Evolutionary conservation across 1,140 invertebrate genomes (phyloP).

Genomic region (Papilio polyxenes): DNA sequence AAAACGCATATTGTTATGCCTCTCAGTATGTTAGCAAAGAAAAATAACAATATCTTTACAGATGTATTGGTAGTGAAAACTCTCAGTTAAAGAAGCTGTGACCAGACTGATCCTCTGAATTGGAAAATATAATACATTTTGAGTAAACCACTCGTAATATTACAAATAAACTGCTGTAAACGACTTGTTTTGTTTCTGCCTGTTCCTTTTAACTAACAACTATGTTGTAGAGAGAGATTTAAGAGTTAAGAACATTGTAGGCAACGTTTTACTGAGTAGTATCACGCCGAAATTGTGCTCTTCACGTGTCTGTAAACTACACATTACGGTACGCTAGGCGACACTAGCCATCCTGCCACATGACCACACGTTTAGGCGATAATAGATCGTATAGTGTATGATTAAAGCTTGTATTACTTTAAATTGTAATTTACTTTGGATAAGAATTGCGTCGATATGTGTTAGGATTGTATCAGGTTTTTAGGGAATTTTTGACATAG

Average conservation of each 20-base stretch:
- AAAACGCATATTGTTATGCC: no score
- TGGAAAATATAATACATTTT: no score
- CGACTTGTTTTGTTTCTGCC: no score
- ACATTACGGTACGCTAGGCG: constrained; percentile 31
- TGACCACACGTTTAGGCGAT: neutral
- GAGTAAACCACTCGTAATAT: no score
- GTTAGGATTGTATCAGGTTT: constrained; percentile 19
- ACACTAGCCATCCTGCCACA: neutral
- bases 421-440: neutral
- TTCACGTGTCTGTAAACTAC: constrained; percentile 21
- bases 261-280: constrained; percentile 42
- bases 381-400: neutral
- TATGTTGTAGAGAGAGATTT: neutral
- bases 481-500: constrained; percentile 29
- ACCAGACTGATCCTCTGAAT: no score
- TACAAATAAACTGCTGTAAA: no score
- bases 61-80: no score
- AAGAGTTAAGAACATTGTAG: constrained; percentile 26
- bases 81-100: no score
- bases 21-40: no score
- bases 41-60: no score
- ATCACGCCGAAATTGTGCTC: constrained; percentile 45
- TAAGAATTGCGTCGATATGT: neutral
- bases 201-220: neutral
- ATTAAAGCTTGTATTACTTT: neutral